These are phyloP conservation scores for Scaptodrosophila latifasciaeformis DNA, from an alignment of 2,888 invertebrate species.

Conservation along the genomic window DNA sequence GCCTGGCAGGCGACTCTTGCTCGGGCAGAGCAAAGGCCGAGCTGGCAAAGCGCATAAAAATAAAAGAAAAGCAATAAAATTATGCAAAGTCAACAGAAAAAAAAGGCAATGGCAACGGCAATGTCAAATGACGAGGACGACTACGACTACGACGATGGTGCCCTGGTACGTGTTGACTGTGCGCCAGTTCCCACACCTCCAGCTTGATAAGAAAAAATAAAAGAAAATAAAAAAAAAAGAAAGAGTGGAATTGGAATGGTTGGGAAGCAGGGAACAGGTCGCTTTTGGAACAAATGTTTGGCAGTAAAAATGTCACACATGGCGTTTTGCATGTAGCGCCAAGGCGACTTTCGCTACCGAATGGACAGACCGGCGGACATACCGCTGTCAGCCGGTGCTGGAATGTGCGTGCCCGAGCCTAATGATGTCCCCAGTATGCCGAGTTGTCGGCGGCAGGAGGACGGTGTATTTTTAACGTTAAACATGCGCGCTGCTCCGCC, in stretches of 20 bases:
- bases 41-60: slow-evolving; percentile 54
- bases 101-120: slow-evolving; percentile 2
- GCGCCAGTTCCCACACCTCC: slow-evolving; percentile 14
- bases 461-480: slow-evolving; percentile 43
- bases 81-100: slow-evolving; percentile 69
- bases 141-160: slow-evolving; percentile 20
- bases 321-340: slow-evolving; percentile 61
- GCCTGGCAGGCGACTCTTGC: too few species aligned
- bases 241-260: too few species aligned
- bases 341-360: background rate
- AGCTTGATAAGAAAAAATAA: too few species aligned
- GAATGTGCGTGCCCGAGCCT: slow-evolving; percentile 60
- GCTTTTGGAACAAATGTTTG: slow-evolving; percentile 60
- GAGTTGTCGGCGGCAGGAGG: background rate
- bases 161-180: slow-evolving; percentile 57
- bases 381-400: background rate
- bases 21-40: too few species aligned
- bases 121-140: slow-evolving; percentile 1
- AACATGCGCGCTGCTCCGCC: slow-evolving; percentile 49
- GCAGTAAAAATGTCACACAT: slow-evolving; percentile 64
- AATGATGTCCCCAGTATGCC: slow-evolving; percentile 45
- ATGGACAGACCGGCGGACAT: slow-evolving; percentile 12
- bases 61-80: slow-evolving; percentile 68
- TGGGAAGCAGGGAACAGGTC: too few species aligned
- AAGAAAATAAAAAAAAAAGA: too few species aligned